These are phyloP conservation scores for Trichacis sp. DNA, from an alignment of 2,888 invertebrate genomes.

Conservation along the genomic window DNA sequence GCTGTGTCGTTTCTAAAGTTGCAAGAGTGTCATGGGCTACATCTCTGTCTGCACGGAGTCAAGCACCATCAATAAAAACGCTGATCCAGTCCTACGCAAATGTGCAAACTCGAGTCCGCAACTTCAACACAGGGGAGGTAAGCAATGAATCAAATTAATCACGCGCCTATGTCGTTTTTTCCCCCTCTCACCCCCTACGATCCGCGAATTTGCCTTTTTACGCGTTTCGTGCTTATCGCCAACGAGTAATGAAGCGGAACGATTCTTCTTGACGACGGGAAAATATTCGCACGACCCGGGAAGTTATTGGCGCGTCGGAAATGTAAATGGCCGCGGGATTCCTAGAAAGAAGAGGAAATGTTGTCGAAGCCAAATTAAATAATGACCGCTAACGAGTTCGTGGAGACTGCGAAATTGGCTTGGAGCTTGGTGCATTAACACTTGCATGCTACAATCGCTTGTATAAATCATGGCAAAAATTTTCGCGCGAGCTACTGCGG, in stretches of 20 bases:
- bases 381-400: background rate
- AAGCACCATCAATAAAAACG: slow-evolving; percentile 16
- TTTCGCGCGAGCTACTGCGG: background rate
- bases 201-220: background rate
- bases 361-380: background rate
- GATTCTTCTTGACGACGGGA: too few species aligned
- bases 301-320: background rate
- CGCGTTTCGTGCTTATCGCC: too few species aligned
- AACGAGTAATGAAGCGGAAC: background rate
- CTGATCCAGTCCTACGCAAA: slow-evolving; percentile 10
- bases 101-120: slow-evolving; percentile 3
- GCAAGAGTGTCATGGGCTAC: slow-evolving; percentile 29
- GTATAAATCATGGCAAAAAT: slow-evolving; percentile 1
- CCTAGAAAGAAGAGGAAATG: background rate
- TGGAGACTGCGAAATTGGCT: slow-evolving; percentile 6
- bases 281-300: too few species aligned
- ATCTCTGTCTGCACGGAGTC: too few species aligned
- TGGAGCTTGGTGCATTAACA: slow-evolving; percentile 3
- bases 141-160: background rate
- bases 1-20: too few species aligned
- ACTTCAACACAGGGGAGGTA: slow-evolving; percentile 2
- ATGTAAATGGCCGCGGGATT: background rate
- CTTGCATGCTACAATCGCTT: background rate
- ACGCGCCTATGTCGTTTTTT: background rate
- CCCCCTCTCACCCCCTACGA: background rate